phyloP scores from a whole-genome alignment of 2,888 invertebrate species.

The Erynnis tages region DNA sequence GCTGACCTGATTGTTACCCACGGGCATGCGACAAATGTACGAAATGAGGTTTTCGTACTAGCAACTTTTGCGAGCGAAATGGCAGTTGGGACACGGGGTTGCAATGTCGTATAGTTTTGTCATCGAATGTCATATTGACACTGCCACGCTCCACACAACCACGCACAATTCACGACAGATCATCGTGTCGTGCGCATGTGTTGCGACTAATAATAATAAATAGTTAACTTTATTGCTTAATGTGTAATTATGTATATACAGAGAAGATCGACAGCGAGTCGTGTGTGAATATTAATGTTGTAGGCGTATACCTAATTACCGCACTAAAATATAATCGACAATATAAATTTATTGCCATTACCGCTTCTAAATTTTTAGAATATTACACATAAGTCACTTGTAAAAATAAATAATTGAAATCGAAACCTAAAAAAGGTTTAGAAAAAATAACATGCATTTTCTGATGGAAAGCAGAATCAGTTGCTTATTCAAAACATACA shows the following conservation, averaged over 20 bases:
- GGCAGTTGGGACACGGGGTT: too few relatives aligned
- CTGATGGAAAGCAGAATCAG: slow-evolving; percentile 46
- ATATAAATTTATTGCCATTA: not conserved
- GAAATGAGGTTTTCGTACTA: too few relatives aligned
- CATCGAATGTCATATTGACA: too few relatives aligned
- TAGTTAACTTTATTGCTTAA: slow-evolving; percentile 4
- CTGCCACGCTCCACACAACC: too few relatives aligned
- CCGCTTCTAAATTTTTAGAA: not conserved
- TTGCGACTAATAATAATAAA: too few relatives aligned
- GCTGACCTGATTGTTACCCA: too few relatives aligned
- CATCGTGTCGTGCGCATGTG: too few relatives aligned
- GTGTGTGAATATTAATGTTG: not conserved
- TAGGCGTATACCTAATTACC: slow-evolving; percentile 6
- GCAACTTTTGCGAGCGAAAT: too few relatives aligned
- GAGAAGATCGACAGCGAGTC: not conserved
- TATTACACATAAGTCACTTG: not conserved
- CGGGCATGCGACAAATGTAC: too few relatives aligned
- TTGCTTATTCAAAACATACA: slow-evolving; percentile 43
- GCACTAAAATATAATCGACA: slow-evolving; percentile 9
- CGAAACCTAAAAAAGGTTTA: slow-evolving; percentile 28
- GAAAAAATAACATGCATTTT: slow-evolving; percentile 47
- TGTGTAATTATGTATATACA: not conserved
- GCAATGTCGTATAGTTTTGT: too few relatives aligned
- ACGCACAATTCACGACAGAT: too few relatives aligned
- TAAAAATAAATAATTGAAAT: slow-evolving; percentile 29